Base-by-base conservation (phyloP, 1,140 invertebrate genomes). In the Drosophila ficusphila region DNA sequence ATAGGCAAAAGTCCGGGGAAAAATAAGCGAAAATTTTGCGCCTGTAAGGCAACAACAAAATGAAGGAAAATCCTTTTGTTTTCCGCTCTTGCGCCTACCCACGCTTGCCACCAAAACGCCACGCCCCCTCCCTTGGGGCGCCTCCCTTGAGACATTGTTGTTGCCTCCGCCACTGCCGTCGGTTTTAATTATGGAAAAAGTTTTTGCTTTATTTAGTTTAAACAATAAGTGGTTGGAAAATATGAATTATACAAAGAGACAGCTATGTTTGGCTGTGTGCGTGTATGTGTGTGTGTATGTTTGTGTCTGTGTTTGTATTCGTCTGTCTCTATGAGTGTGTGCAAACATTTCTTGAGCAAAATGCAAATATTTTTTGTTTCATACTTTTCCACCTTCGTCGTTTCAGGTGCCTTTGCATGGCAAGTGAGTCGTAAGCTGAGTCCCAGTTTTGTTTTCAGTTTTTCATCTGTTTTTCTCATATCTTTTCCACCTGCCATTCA, bases 141-240 rank as follows among this genome's bases (percentile, higher is more conserved):
- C 58, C 33, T 58, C 48, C 29, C 38, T 16, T 12, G 48, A 34
- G 70, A 52, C 23, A 31, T 21, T 29, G 16, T 27, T 61, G 34
- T 57, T 61, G 19, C 27, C 31, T 33, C 11, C 56, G 29, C 38
- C 23, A 12, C 36, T 72, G 68, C 47, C 68, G 78, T 73, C 78
- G 73, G 79, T 82, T 83, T 82, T 82, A 82, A 83, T 82, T 77
- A 83, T 82, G 78, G 73, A 82, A 82, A 78, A 83, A 82, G 79
- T 82, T 82, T 82, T 82, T 82, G 79, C 79, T 82, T 82, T 82
- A 82, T 82, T 82, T 82, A 83, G 79, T 83, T 74, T 82, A 77
- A 82, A 82, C 79, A 82, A 82, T 82, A 83, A 82, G 79, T 82
- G 79, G 79, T 83, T 83, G 79, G 62, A 82, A 82, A 83, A 83